Evolutionary conservation across 2,113 vertebrate species (phyloP).

Genomic region (Thryonomys swinderianus): DNA sequence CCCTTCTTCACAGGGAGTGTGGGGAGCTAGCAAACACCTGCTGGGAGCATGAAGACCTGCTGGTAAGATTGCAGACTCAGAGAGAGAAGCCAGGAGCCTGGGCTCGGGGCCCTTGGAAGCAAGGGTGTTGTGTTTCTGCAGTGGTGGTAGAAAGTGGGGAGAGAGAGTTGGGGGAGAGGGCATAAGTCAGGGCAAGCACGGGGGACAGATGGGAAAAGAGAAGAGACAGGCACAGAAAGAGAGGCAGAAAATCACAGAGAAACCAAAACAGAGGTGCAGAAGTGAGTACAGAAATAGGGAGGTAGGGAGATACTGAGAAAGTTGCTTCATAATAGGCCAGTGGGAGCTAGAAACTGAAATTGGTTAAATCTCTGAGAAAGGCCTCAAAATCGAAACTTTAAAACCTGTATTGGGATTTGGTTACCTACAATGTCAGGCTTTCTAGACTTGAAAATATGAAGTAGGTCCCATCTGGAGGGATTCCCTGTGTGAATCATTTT

Average conservation of each 20-base stretch:
- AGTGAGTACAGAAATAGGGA: neutral
- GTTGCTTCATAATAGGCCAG: neutral
- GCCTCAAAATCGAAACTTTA: neutral
- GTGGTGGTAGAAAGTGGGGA: neutral
- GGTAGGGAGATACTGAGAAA: neutral
- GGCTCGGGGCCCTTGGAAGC: neutral
- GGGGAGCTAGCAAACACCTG: slow-evolving; percentile 57
- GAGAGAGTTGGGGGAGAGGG: neutral
- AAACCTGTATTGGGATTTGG: neutral
- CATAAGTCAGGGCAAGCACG: neutral
- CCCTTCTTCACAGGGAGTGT: neutral
- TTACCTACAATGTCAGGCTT: neutral
- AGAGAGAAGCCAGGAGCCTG: neutral
- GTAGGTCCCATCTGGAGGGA: neutral
- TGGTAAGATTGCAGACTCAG: slow-evolving; percentile 84
- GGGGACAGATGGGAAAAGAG: neutral
- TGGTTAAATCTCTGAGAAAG: neutral
- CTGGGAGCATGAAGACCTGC: slow-evolving; percentile 84
- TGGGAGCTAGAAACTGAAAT: neutral
- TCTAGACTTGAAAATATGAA: neutral
- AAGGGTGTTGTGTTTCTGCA: neutral
- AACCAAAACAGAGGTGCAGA: neutral
- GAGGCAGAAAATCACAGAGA: neutral
- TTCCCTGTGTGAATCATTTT: slow-evolving; percentile 61
- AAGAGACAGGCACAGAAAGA: neutral